Evolutionary conservation across 2,888 invertebrate genomes (phyloP), one percentile per base, ranked within the genome.

Genomic region (Drosophila diplacantha): DNA sequence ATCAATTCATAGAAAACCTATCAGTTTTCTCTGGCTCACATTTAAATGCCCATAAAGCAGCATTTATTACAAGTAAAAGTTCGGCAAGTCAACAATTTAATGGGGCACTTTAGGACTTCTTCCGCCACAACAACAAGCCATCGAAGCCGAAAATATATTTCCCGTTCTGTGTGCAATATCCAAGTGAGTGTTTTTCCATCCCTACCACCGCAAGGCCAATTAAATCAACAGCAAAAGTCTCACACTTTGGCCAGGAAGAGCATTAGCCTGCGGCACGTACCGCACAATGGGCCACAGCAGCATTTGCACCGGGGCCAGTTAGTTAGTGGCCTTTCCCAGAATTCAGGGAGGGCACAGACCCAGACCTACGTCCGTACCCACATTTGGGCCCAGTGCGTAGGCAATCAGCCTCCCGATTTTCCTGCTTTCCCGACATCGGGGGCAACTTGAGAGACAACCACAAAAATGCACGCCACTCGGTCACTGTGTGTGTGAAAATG

Each of bases 211-310:
- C 20, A 43, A 18, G 66, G 75, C 63, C 73, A 73, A 75, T 74
- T 73, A 74, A 74, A 64, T 71, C 60, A 47, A 56, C 46, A 39
- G 47, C 43, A 43, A 32, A 44, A 37, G 43, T 64, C 54, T 43
- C 50, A 61, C 49, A 60, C 41, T 49, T 59, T 55, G 49, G 43
- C 39, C 63, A 37, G 56, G 56, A 58, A 31, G 34, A 44, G 51
- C 68, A 69, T 69, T 67, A 75, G 74, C 62, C 74, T 58, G 63
- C 53, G 61, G 72, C 77, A 77, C 81, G 76, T 81, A 75, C 65
- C 64, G 29, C 29, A 64, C 56, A 64, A 51, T 55, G 47, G 64
- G 62, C 62, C 65, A 41, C 69, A 69, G 20, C 47, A 68, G 46
- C 62, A 59, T 67, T 71, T 71, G 64, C 49, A 51, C 32, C 60